phyloP scores from a whole-genome alignment of 2,113 vertebrate genomes.

The Anolis carolinensis region DNA sequence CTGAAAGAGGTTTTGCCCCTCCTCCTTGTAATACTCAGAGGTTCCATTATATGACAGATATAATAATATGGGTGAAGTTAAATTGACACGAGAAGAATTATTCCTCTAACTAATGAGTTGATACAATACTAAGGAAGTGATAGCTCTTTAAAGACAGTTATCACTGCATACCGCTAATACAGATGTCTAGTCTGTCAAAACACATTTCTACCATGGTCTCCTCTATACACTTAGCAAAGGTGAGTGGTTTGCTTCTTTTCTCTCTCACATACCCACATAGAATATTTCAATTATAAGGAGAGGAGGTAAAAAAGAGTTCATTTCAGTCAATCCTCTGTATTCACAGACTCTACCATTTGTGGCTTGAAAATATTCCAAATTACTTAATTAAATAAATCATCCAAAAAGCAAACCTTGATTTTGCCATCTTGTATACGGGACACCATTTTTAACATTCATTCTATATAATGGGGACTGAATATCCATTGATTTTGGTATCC shows the following conservation, averaged over 20 bases:
- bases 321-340: too few species aligned
- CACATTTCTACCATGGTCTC: background rate
- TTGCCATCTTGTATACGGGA: too few species aligned
- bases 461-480: too few species aligned
- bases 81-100: background rate
- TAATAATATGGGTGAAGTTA: fast-evolving
- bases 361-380: too few species aligned
- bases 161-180: background rate
- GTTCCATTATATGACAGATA: background rate
- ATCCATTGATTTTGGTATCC: too few species aligned
- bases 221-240: background rate
- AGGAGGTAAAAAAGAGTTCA: background rate
- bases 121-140: background rate
- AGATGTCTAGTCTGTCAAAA: background rate
- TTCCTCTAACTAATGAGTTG: background rate
- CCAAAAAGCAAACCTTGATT: too few species aligned
- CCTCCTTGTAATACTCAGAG: conserved; percentile 27
- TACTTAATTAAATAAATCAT: too few species aligned
- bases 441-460: too few species aligned
- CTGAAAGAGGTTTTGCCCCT: background rate
- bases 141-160: background rate
- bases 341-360: too few species aligned
- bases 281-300: background rate
- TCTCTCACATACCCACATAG: background rate
- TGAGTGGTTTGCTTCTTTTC: background rate